Evolutionary conservation across 2,797 vertebrate species (phyloP).

Genomic region (Potorous gilbertii): DNA sequence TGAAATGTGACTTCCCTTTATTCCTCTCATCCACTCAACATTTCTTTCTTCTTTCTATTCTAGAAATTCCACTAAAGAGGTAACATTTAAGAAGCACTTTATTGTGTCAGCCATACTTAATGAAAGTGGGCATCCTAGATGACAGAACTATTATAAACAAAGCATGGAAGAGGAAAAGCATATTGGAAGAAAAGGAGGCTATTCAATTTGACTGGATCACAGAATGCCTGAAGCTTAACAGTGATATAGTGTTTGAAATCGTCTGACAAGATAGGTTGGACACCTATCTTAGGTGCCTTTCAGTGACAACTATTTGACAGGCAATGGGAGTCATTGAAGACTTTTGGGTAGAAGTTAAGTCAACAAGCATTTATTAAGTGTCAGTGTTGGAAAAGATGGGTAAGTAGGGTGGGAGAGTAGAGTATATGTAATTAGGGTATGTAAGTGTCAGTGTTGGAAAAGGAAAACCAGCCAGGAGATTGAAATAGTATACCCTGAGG

Average conservation of each 20-base stretch:
- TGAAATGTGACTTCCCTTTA: background rate
- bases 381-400: background rate
- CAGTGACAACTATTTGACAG: background rate
- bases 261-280: background rate
- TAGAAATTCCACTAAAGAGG: background rate
- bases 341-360: background rate
- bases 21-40: background rate
- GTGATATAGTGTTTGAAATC: background rate
- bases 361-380: background rate
- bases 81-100: background rate
- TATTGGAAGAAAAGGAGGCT: background rate
- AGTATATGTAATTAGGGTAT: too few relatives aligned
- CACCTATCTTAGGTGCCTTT: background rate
- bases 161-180: background rate
- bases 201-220: background rate
- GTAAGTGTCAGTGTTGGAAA: background rate
- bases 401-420: too few relatives aligned
- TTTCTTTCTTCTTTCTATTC: background rate
- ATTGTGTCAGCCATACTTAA: background rate
- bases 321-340: background rate
- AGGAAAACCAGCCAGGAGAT: background rate
- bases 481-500: background rate
- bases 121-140: background rate
- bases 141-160: background rate
- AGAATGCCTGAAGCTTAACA: background rate